These are phyloP conservation scores for Mus minutoides DNA, from an alignment of 2,797 vertebrate genomes.

Conservation along the genomic window DNA sequence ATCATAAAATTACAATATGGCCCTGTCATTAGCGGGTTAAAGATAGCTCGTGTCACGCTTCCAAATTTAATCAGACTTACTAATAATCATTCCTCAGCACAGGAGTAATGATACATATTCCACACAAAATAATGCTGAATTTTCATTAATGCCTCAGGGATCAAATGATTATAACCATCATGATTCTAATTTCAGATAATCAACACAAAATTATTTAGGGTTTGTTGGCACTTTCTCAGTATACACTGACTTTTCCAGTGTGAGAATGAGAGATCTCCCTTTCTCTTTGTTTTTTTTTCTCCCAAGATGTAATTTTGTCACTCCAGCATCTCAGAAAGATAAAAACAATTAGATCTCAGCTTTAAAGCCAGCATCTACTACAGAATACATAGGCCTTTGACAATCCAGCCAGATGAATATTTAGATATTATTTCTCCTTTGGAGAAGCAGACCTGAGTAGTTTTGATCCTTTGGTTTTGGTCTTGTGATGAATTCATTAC, in stretches of 20 bases:
- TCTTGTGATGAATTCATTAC: not conserved
- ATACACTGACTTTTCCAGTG: slow-evolving; percentile 37
- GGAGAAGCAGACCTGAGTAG: not conserved
- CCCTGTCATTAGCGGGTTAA: slow-evolving; percentile 81
- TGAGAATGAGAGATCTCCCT: not conserved
- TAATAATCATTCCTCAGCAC: slow-evolving; percentile 73
- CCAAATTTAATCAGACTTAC: slow-evolving; percentile 81
- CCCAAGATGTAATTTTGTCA: not conserved
- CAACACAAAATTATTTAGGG: slow-evolving; percentile 77
- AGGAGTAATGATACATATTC: slow-evolving; percentile 80
- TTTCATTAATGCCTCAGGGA: slow-evolving; percentile 79
- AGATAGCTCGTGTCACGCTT: slow-evolving; percentile 78
- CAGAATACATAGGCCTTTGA: not conserved
- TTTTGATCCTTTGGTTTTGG: not conserved
- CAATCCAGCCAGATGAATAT: not conserved
- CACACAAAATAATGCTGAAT: slow-evolving; percentile 76
- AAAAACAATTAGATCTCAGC: not conserved
- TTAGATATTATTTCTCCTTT: slow-evolving; percentile 16
- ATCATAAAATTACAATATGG: slow-evolving; percentile 82
- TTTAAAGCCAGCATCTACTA: not conserved
- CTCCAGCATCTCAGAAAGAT: not conserved
- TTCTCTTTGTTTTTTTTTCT: not conserved
- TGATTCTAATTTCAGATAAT: slow-evolving; percentile 77
- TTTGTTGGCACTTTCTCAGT: slow-evolving; percentile 68
- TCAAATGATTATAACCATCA: slow-evolving; percentile 78